A percentile compares a stretch with the other conserved stretches of the same genome.
Evolutionary conservation across 2,113 vertebrate genomes (phyloP).

Genomic region (Gallinago media): DNA sequence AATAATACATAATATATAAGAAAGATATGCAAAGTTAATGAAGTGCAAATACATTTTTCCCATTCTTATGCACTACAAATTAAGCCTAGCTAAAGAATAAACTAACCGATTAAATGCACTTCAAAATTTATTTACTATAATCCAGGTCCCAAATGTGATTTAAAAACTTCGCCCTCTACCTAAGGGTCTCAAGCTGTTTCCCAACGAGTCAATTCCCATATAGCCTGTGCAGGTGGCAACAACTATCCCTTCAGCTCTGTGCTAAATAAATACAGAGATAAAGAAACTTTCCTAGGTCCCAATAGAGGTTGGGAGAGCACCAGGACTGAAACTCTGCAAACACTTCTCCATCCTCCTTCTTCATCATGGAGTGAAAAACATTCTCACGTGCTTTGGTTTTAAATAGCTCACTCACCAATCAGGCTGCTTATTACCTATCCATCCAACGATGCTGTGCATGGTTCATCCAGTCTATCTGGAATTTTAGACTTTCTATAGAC

Average conservation of each 20-base stretch:
- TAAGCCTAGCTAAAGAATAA: neutral
- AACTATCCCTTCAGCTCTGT: neutral
- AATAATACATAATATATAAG: neutral
- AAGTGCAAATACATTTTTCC: neutral
- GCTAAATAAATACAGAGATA: neutral
- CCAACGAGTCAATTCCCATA: neutral
- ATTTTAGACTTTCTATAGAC: neutral
- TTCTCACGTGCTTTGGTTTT: neutral
- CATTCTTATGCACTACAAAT: neutral
- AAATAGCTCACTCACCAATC: neutral
- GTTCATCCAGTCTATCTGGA: neutral
- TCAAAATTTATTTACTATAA: neutral
- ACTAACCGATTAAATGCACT: neutral
- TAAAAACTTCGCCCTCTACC: neutral
- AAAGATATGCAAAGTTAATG: neutral
- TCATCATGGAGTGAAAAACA: fast-evolving
- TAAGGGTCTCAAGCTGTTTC: neutral
- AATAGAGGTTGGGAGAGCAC: neutral
- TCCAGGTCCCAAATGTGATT: neutral
- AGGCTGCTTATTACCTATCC: neutral
- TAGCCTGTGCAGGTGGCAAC: neutral
- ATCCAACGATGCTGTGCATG: neutral
- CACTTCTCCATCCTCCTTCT: neutral
- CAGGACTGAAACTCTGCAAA: neutral
- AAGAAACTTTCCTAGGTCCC: neutral